Conservation (phyloP, 92 coral and sea anemone species). For the Epizoanthus ramosus region DNA sequence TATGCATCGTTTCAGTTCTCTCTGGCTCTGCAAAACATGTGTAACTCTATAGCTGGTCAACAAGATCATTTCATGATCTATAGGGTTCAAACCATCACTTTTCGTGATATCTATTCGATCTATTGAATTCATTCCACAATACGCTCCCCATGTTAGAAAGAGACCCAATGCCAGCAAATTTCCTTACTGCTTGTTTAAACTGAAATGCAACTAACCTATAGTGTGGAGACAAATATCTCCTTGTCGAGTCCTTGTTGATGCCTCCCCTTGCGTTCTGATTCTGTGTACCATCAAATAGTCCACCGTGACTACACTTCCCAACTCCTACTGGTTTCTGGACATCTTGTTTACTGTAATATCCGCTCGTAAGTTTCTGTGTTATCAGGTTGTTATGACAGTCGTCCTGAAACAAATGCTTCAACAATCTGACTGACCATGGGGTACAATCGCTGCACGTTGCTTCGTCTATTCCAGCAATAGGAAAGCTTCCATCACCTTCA, state of each 20-base stretch:
- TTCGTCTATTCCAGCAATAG: conserved; percentile 51
- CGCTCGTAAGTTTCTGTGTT: conserved; percentile 62
- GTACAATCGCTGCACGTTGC: conserved; percentile 54
- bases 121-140: too few relatives aligned
- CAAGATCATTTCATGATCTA: too few relatives aligned
- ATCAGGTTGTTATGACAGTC: conserved; percentile 51
- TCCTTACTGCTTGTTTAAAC: too few relatives aligned
- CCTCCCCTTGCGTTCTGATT: conserved; percentile 49
- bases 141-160: too few relatives aligned
- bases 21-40: too few relatives aligned
- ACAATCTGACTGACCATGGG: too few relatives aligned
- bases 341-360: conserved; percentile 61
- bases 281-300: conserved; percentile 39
- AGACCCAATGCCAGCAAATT: too few relatives aligned
- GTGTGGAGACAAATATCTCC: conserved; percentile 57
- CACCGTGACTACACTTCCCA: conserved; percentile 76
- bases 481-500: neutral
- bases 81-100: too few relatives aligned
- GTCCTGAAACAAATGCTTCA: too few relatives aligned
- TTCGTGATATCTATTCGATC: too few relatives aligned
- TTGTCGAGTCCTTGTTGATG: conserved; percentile 61
- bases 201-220: conserved; percentile 8
- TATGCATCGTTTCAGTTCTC: too few relatives aligned
- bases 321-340: conserved; percentile 54
- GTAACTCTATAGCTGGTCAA: too few relatives aligned